Conservation (phyloP, 2,888 invertebrate species). For the Xestia ashworthii region DNA sequence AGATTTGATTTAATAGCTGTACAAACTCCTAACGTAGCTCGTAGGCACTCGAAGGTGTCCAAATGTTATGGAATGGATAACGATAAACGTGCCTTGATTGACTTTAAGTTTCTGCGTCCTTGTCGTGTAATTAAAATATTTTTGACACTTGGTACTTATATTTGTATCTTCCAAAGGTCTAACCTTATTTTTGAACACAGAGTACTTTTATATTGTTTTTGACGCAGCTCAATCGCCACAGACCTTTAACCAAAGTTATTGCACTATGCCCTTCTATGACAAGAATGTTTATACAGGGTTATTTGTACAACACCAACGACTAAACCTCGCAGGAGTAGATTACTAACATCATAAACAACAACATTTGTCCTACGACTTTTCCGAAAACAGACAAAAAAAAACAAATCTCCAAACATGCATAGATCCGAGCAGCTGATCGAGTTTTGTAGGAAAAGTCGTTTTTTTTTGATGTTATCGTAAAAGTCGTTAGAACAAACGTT, state of each 20-base stretch:
- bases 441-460: no score
- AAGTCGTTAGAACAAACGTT: no score
- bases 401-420: no score
- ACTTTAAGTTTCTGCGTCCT: slow-evolving; percentile 33
- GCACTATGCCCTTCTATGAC: neutral
- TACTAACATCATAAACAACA: no score
- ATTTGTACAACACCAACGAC: no score
- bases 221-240: neutral
- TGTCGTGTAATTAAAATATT: slow-evolving; percentile 9
- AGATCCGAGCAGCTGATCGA: no score
- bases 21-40: slow-evolving; percentile 14
- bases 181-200: neutral
- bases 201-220: no score
- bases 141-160: neutral
- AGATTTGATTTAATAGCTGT: slow-evolving; percentile 51
- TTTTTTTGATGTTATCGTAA: no score
- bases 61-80: slow-evolving; percentile 39
- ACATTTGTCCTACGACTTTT: no score
- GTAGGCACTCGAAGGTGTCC: slow-evolving; percentile 9
- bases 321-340: no score
- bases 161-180: neutral
- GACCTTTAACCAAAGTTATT: neutral
- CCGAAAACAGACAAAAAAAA: no score
- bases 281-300: neutral
- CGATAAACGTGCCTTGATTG: slow-evolving; percentile 27